Conservation (phyloP, 2,888 invertebrate species). For the Microctonus hyperodae region DNA sequence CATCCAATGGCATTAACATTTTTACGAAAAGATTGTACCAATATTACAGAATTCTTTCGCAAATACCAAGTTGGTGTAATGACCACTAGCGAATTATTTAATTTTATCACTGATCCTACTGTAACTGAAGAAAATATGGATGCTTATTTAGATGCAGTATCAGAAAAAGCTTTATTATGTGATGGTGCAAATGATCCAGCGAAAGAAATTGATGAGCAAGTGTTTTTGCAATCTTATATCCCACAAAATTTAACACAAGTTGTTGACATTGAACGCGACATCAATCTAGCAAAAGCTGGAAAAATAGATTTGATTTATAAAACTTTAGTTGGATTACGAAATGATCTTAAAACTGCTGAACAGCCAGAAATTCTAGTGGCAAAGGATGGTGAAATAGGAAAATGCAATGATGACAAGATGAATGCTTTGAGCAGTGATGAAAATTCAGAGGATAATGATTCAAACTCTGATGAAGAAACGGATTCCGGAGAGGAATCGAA, state of each 20-base stretch:
- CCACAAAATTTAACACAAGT: constrained; percentile 93
- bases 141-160: constrained; percentile 76
- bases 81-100: constrained; percentile 90
- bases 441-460: constrained; percentile 48
- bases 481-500: constrained; percentile 63
- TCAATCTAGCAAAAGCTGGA: constrained; percentile 79
- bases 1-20: constrained; percentile 96
- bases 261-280: constrained; percentile 85
- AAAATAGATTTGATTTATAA: constrained; percentile 81
- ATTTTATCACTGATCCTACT: constrained; percentile 93
- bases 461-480: constrained; percentile 46
- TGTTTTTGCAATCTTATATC: constrained; percentile 93
- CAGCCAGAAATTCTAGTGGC: constrained; percentile 71
- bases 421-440: constrained; percentile 41
- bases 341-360: constrained; percentile 76
- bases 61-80: constrained; percentile 91
- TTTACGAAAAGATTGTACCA: constrained; percentile 92
- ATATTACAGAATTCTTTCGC: constrained; percentile 90
- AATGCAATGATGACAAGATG: constrained; percentile 49
- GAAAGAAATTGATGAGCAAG: constrained; percentile 82
- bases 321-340: constrained; percentile 84
- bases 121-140: constrained; percentile 85
- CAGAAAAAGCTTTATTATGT: constrained; percentile 72
- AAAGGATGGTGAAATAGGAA: constrained; percentile 50
- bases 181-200: constrained; percentile 72